phyloP scores from a whole-genome alignment of 2,888 invertebrate species.

The Cheilosia variabilis region DNA sequence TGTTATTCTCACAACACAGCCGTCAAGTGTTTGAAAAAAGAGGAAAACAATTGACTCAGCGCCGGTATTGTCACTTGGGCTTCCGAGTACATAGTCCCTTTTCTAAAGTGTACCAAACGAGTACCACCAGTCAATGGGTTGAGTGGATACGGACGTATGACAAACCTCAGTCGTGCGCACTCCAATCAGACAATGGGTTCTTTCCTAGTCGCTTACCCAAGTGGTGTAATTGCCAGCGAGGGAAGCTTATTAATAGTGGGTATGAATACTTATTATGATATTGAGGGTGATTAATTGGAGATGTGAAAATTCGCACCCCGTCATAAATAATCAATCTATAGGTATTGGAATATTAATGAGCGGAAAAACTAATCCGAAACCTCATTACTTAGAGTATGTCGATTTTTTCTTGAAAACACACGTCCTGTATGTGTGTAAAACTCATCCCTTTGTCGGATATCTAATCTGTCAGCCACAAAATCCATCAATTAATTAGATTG shows the following conservation, averaged over 20 bases:
- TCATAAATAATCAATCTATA: conserved; percentile 15
- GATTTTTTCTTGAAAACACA: not conserved
- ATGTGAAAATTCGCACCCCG: not conserved
- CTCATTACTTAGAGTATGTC: conserved; percentile 34
- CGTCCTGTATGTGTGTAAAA: not conserved
- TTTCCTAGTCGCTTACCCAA: not conserved
- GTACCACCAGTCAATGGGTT: conserved; percentile 26
- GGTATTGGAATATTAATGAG: conserved; percentile 15
- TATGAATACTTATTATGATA: not conserved
- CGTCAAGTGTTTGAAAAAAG: conserved; percentile 2
- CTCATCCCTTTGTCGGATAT: conserved; percentile 1
- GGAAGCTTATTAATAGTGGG: not conserved
- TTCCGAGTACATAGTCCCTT: conserved; percentile 25
- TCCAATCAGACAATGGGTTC: conserved; percentile 30
- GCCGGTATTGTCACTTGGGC: conserved; percentile 43
- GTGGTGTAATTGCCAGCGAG: conserved; percentile 28
- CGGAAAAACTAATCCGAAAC: not conserved
- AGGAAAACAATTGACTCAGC: conserved; percentile 59
- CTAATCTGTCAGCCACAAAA: conserved; percentile 62
- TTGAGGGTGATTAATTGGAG: not conserved
- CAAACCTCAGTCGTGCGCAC: conserved; percentile 16
- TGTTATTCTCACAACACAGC: conserved; percentile 34
- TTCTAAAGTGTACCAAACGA: conserved; percentile 26
- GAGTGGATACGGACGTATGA: conserved; percentile 56
- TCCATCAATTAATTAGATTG: conserved; percentile 74